Conservation (phyloP, 2,113 vertebrate species). For the Tylochromis polylepis region DNA sequence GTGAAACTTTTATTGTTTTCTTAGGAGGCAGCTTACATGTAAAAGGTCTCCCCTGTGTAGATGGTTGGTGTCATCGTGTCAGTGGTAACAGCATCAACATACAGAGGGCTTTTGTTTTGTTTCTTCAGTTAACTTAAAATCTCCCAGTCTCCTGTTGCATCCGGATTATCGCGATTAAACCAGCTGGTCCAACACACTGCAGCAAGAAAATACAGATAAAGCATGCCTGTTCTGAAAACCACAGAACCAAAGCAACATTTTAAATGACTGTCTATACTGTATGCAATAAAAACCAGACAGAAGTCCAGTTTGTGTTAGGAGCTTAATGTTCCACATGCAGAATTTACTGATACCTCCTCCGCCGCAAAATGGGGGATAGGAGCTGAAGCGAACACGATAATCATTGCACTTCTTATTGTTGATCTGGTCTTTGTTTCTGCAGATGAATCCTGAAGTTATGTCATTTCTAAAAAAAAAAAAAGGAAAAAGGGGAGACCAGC, state of each 20-base stretch:
- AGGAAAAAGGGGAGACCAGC: not conserved
- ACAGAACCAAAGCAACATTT: not conserved
- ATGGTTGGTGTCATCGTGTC: not conserved
- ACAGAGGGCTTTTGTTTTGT: not conserved
- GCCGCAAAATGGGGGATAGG: constrained; percentile 14
- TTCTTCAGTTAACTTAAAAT: accelerated
- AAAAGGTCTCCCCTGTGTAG: not conserved
- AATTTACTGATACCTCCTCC: not conserved
- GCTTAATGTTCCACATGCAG: not conserved
- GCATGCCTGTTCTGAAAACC: not conserved
- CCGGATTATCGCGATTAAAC: constrained; percentile 22
- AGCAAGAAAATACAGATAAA: not conserved
- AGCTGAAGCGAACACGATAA: constrained; percentile 49
- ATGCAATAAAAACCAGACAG: not conserved
- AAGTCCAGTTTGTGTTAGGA: not conserved
- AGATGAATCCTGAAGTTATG: constrained; percentile 22
- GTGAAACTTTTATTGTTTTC: not conserved
- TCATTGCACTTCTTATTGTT: not conserved
- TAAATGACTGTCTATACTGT: not conserved
- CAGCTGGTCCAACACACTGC: constrained; percentile 49
- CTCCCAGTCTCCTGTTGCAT: constrained; percentile 32
- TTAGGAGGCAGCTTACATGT: not conserved
- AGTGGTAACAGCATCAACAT: constrained; percentile 19
- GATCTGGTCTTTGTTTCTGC: constrained; percentile 16
- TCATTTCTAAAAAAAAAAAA: constrained; percentile 1